phyloP scores from a whole-genome alignment of 2,797 vertebrate species.

The Coregonus suidteri region DNA sequence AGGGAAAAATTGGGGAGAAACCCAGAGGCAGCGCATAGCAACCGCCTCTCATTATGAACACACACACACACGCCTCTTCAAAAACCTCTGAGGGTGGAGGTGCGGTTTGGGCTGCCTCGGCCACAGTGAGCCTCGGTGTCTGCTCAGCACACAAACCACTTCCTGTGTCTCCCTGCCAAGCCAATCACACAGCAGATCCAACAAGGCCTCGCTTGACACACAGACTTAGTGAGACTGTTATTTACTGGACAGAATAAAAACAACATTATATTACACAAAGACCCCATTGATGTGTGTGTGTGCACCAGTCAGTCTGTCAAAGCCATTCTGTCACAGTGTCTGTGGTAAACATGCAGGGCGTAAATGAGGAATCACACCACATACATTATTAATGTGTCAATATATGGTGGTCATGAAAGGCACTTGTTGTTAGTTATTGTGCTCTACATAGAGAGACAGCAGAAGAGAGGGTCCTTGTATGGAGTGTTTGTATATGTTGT shows the following conservation, averaged over 20 bases:
- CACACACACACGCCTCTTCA: conserved; percentile 25
- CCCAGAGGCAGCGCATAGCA: background rate
- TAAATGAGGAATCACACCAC: conserved; percentile 29
- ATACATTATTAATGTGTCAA: conserved; percentile 43
- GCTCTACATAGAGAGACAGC: conserved; percentile 32
- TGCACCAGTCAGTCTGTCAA: conserved; percentile 23
- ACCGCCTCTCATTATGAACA: background rate
- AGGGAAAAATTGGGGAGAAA: background rate
- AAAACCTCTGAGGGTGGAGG: conserved; percentile 60
- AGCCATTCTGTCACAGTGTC: conserved; percentile 27
- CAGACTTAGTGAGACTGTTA: conserved; percentile 21
- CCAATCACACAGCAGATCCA: conserved; percentile 61
- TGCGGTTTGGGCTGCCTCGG: conserved; percentile 68
- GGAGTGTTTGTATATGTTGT: background rate
- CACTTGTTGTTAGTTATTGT: conserved; percentile 39
- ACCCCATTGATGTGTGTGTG: conserved; percentile 42
- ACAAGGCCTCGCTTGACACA: conserved; percentile 41
- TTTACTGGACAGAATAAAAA: conserved; percentile 19
- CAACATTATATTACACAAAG: conserved; percentile 44
- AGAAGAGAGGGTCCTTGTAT: conserved; percentile 43
- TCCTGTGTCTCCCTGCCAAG: conserved; percentile 69
- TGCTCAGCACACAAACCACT: conserved; percentile 72
- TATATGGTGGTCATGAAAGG: conserved; percentile 43
- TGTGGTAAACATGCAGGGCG: background rate
- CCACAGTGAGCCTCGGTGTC: conserved; percentile 71